Evolutionary conservation across 2,113 vertebrate species (phyloP).

Genomic region (Antennarius striatus): DNA sequence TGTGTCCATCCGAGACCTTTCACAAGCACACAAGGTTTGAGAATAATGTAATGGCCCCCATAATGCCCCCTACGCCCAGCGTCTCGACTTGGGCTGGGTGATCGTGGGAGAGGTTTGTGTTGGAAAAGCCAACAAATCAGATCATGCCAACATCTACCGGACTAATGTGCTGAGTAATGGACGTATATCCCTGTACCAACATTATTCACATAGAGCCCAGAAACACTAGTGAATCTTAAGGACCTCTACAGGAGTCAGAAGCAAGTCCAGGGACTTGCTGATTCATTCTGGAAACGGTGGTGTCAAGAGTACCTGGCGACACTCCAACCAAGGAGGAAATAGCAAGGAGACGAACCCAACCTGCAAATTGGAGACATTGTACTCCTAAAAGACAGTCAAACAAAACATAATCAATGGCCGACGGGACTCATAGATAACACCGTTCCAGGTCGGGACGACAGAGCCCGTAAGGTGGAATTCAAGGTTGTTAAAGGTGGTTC

Average conservation of each 20-base stretch:
- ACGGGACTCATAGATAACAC: not conserved
- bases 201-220: not conserved
- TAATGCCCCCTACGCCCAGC: not conserved
- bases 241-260: not conserved
- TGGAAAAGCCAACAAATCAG: not conserved
- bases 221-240: not conserved
- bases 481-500: not conserved
- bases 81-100: slow-evolving; percentile 13
- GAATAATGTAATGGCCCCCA: slow-evolving; percentile 4
- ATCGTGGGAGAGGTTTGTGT: slow-evolving; percentile 14
- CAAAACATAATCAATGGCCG: not conserved
- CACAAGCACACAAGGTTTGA: not conserved
- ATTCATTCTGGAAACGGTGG: slow-evolving; percentile 9
- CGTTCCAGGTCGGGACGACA: not conserved
- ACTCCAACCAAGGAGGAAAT: slow-evolving; percentile 3
- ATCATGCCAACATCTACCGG: not conserved
- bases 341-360: not conserved
- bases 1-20: not conserved
- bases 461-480: not conserved
- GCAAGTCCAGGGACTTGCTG: slow-evolving; percentile 8
- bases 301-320: not conserved
- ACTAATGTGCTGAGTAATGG: not conserved
- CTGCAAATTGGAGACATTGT: not conserved
- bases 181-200: not conserved
- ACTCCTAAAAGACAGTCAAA: not conserved